Base-by-base conservation (phyloP, 2,113 vertebrate species). In the Heloderma charlesbogerti region DNA sequence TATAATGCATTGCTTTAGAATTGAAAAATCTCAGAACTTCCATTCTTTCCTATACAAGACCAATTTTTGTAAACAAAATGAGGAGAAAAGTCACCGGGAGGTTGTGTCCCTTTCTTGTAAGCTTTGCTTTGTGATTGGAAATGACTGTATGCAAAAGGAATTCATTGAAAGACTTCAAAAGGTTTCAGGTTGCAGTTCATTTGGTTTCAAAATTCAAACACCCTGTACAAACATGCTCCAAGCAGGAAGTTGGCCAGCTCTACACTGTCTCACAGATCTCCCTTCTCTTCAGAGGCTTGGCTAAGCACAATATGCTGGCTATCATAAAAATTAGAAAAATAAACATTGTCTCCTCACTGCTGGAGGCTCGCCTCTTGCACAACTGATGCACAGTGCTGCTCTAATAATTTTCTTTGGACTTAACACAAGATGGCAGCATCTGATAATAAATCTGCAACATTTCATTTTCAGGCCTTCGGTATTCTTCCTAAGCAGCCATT, bases 81-180 rank as follows among this genome's bases (percentile, higher is more conserved):
- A 34, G 86, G 31, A 48, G 78, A 45, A 85, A 80, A 84, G 71
- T 80, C 89, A 31, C 8, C 45, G 67, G 86, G 72, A 37, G 34
- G 84, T 31, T 69, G 63, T 3, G 5, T 83, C 86, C 48, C 60
- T 37, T n/a, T 16, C 63, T 86, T 45, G 40, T 20, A 71, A 45
- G 74, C 34, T 93, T 85, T 57, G 37, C 1, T 0, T 27, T 1
- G 54, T 86, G 87, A 75, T 89, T 0, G 0, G 1, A 0, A 86
- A 88, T 95, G 96, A 96, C 88, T 29, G 0, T 29, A 94, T 0
- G 48, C 87, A 93, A 96, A 96, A 96, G 95, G 96, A 97, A 97
- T 97, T 95, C 63, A 77, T 88, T 90, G 18, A 51, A 94, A 93
- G 95, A 81, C 90, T 94, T 95, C 9, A 6, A 90, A 90, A 82